Conservation (phyloP, 2,797 vertebrate species). For the Fundulus diaphanus region DNA sequence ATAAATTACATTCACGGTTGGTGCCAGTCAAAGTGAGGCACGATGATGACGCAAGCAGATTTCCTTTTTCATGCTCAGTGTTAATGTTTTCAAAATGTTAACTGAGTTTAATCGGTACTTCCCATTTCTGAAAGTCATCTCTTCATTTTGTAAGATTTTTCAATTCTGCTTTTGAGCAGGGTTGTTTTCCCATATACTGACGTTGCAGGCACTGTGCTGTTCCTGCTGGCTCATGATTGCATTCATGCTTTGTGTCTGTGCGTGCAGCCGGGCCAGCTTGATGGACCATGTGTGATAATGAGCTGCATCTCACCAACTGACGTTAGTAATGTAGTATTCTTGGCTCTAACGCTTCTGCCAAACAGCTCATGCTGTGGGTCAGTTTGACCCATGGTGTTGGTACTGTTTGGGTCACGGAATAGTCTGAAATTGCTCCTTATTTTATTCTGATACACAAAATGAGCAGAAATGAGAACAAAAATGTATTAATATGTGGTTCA, state of each 20-base stretch:
- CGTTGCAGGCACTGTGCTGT: conserved; percentile 13
- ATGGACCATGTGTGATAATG: conserved; percentile 38
- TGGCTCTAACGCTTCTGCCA: conserved; percentile 49
- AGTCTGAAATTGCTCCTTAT: conserved; percentile 16
- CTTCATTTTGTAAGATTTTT: conserved; percentile 5
- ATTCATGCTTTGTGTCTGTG: conserved; percentile 19
- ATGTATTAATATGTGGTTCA: not conserved
- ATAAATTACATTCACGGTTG: conserved; percentile 11
- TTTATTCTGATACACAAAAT: not conserved
- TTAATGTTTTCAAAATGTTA: conserved; percentile 8
- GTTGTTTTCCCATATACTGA: not conserved
- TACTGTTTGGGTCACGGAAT: conserved; percentile 10
- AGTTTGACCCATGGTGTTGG: conserved; percentile 56
- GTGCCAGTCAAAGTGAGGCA: conserved; percentile 29
- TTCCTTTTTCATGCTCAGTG: conserved; percentile 3
- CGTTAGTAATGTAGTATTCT: conserved; percentile 57
- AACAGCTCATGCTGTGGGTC: conserved; percentile 54
- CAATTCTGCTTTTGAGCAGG: conserved; percentile 5
- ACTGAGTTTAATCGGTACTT: not conserved
- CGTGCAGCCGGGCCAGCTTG: conserved; percentile 40
- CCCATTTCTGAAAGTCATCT: not conserved
- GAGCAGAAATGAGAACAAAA: not conserved
- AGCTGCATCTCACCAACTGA: conserved; percentile 51
- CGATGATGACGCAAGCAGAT: conserved; percentile 30
- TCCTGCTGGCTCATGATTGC: conserved; percentile 30